Conservation (phyloP, 2,113 vertebrate species). For the Oreamnos americanus region DNA sequence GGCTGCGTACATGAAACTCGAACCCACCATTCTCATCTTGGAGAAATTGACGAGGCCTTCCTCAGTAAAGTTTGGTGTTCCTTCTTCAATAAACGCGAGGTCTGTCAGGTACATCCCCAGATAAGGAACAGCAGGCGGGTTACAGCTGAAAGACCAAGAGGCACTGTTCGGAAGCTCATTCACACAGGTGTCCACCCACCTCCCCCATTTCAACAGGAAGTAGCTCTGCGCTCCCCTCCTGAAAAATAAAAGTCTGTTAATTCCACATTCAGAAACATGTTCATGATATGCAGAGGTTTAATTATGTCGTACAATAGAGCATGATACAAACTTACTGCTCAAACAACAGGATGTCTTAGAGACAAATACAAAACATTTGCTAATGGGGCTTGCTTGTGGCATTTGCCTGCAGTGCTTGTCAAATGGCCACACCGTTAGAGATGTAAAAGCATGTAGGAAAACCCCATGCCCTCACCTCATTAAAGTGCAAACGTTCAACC, state of each 20-base stretch:
- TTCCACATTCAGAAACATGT: background rate
- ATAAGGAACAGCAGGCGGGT: conserved; percentile 96
- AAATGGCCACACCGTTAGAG: background rate
- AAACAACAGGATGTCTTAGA: background rate
- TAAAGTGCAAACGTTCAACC: background rate
- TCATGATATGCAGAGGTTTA: background rate
- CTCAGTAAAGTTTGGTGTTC: conserved; percentile 97
- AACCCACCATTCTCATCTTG: conserved; percentile 98
- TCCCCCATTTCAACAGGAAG: background rate
- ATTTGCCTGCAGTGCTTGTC: background rate
- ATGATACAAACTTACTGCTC: background rate
- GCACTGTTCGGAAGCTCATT: background rate
- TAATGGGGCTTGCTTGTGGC: background rate
- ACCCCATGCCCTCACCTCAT: background rate
- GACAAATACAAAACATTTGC: background rate
- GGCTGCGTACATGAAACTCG: background rate
- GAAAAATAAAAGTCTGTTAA: background rate
- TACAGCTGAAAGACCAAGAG: conserved; percentile 86
- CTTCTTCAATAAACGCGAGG: conserved; percentile 98
- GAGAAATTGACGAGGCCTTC: conserved; percentile 99
- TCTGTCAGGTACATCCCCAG: conserved; percentile 99
- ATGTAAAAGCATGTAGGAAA: background rate
- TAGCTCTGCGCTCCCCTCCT: no score
- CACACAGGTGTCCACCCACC: background rate
- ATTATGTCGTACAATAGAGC: background rate